Evolutionary conservation across 2,113 vertebrate genomes (phyloP).

Genomic region (Octodon degus): DNA sequence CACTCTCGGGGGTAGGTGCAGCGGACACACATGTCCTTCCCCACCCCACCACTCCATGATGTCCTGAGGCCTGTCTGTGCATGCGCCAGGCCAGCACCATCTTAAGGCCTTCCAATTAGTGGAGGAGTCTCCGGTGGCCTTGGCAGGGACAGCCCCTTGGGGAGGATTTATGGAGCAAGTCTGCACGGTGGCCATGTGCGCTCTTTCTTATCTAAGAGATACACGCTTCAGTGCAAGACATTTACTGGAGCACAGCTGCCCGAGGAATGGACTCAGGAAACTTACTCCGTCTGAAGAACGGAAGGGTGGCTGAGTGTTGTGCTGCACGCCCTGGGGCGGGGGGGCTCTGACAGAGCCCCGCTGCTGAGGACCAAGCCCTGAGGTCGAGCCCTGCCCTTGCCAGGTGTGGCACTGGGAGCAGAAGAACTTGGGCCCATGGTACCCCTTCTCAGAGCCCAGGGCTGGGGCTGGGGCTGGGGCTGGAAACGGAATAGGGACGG

Average conservation of each 20-base stretch:
- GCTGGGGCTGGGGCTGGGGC: not conserved
- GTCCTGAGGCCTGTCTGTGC: not conserved
- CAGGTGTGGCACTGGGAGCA: not conserved
- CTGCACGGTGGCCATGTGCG: not conserved
- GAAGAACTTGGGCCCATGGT: not conserved
- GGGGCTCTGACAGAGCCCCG: not conserved
- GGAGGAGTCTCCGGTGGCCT: rapidly evolving
- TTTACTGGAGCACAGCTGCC: not conserved
- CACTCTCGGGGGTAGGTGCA: not conserved
- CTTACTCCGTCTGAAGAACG: not conserved
- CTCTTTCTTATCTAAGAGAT: not conserved
- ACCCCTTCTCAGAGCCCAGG: not conserved
- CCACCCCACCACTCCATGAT: rapidly evolving
- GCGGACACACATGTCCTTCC: not conserved
- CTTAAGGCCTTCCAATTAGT: not conserved
- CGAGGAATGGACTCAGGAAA: not conserved
- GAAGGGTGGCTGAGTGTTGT: not conserved
- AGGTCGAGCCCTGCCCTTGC: not conserved
- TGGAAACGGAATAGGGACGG: no score
- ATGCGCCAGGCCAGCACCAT: rapidly evolving
- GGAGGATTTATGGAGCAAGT: not conserved
- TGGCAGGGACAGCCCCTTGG: no score
- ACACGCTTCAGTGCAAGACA: not conserved
- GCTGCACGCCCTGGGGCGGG: no score
- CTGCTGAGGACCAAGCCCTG: not conserved